Evolutionary conservation across 2,113 vertebrate species (phyloP), one percentile per base, ranked within the genome.

Genomic region (Muntiacus reevesi): DNA sequence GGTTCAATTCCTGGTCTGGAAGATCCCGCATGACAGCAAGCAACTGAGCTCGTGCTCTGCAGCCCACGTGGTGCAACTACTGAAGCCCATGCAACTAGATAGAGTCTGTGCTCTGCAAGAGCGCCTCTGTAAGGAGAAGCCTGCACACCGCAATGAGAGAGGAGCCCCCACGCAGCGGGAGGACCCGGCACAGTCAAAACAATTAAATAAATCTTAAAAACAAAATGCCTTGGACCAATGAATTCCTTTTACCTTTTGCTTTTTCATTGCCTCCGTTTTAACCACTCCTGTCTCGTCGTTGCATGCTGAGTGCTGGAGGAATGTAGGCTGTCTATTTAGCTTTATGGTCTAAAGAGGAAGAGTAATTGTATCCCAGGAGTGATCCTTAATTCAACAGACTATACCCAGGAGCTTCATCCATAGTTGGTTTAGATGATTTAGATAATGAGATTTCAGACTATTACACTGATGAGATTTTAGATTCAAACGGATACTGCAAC

Each of bases 371-470:
- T 60, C 59, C 52, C 16, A 74, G 52, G 17, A 87, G 21, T 94
- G 71, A 11, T 52, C 59, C 27, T 74, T 30, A 94, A 54, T 62
- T 33, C 33, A 43, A 33, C 47, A 74, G 28, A 52, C 43, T 85
- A 16, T n/a, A 57, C 19, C 36, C 45, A 47, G 76, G 55, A 92
- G 4, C 30, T 57, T 67, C 33, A 64, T 57, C 6, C 33, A 76
- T 33, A 28, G 21, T 23, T 40, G 11, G 13, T 28, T 95, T 33
- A 84, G 17, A 76, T 90, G 28, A 85, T 84, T 84, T 89, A 52
- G 12, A 52, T 40, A 62, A 89, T 55, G 55, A 85, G n/a, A 87
- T 82, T 93, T 71, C 67, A 81, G 64, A 85, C 8, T 30, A 45
- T 92, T 23, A 54, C 50, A 14, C 36, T 95, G 19, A 36, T 79